A percentile compares a stretch with the other conserved stretches of the same genome.
phyloP scores from a whole-genome alignment of 1,140 invertebrate genomes.

The Hypsibius dujardini region DNA sequence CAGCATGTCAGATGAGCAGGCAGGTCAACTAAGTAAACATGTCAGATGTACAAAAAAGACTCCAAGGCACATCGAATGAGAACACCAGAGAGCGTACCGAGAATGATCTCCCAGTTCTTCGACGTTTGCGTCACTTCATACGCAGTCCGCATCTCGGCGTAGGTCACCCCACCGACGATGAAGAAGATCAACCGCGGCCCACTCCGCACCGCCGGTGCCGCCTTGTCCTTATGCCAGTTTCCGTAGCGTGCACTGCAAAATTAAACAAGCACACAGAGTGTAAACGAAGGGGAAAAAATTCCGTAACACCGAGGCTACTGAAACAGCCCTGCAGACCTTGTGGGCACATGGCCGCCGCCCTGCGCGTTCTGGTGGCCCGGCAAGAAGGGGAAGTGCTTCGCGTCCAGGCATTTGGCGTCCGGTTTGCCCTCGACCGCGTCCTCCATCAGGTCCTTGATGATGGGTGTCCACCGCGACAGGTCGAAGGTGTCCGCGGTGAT shows the following conservation, averaged over 20 bases:
- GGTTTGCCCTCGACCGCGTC: constrained; percentile 94
- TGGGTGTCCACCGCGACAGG: constrained; percentile 97
- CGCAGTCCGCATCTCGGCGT: constrained; percentile 89
- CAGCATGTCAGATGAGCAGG: too few relatives aligned
- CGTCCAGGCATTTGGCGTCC: constrained; percentile 77
- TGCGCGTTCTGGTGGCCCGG: constrained; percentile 44
- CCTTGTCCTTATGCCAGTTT: constrained; percentile 96
- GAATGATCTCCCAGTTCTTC: constrained; percentile 98
- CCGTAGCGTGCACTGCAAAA: constrained; percentile 72
- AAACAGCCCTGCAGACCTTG: too few relatives aligned
- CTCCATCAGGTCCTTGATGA: constrained; percentile 94
- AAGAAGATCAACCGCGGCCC: constrained; percentile 91
- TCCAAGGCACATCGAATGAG: constrained; percentile 17
- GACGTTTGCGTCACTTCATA: constrained; percentile 90
- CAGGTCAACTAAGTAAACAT: too few relatives aligned
- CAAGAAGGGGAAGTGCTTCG: constrained; percentile 85
- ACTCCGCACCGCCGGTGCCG: constrained; percentile 77
- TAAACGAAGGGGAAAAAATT: constrained; percentile 17
- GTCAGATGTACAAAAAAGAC: constrained; percentile 22
- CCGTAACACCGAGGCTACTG: too few relatives aligned
- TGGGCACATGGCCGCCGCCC: constrained; percentile 19
- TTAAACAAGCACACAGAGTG: too few relatives aligned
- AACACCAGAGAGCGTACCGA: constrained; percentile 44
- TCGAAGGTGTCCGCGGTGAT: constrained; percentile 96
- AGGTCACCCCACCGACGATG: constrained; percentile 82